A percentile compares a stretch with the other conserved stretches of the same genome.
Evolutionary conservation across 2,113 vertebrate species (phyloP).

Genomic region (Elachura formosa): DNA sequence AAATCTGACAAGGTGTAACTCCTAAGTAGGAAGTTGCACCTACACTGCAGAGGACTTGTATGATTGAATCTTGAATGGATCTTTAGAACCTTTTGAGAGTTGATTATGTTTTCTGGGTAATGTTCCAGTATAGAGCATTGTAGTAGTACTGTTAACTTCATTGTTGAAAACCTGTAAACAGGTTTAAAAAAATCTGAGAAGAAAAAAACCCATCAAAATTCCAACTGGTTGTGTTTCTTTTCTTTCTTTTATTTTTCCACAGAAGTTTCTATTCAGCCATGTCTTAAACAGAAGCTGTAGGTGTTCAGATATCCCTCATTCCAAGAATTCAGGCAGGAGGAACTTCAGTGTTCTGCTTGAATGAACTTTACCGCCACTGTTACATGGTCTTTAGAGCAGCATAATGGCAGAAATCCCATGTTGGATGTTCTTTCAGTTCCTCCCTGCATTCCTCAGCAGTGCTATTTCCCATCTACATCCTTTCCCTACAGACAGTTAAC

Average conservation of each 20-base stretch:
- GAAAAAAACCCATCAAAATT: not conserved
- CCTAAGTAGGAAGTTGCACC: not conserved
- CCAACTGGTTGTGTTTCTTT: not conserved
- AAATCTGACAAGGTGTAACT: not conserved
- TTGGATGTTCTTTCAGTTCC: not conserved
- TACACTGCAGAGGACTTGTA: not conserved
- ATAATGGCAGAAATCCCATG: not conserved
- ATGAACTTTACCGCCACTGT: not conserved
- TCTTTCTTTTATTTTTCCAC: fast-evolving
- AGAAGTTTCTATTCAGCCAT: not conserved
- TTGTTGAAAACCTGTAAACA: not conserved
- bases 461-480: not conserved
- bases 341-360: not conserved
- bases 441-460: not conserved
- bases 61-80: not conserved
- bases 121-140: not conserved
- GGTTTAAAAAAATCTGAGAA: not conserved
- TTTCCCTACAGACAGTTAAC: not conserved
- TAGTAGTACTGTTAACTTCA: not conserved
- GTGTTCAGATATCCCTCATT: not conserved
- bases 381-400: not conserved
- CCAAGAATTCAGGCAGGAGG: not conserved
- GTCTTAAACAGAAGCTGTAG: not conserved
- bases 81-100: not conserved
- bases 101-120: not conserved